Evolutionary conservation across 2,113 vertebrate species (phyloP).

Genomic region (Nyctibius bracteatus): DNA sequence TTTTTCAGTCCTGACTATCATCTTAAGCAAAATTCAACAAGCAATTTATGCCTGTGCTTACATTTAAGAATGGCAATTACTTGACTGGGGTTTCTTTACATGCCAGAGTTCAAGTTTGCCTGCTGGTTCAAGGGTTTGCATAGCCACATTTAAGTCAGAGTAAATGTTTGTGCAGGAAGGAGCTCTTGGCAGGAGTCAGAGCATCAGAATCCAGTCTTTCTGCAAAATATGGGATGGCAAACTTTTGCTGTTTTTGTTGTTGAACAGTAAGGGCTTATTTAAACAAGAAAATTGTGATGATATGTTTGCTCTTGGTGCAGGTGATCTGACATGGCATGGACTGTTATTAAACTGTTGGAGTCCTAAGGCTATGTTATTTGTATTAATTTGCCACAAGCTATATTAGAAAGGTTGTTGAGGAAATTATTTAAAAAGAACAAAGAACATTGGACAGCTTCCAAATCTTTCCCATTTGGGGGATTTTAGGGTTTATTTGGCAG

Average conservation of each 20-base stretch:
- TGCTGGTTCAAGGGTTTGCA: not conserved
- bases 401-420: not conserved
- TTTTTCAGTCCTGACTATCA: not conserved
- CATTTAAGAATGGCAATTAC: not conserved
- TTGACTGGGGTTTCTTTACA: not conserved
- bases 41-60: not conserved
- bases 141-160: not conserved
- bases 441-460: not conserved
- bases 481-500: not conserved
- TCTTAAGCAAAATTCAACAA: not conserved
- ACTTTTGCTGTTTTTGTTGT: not conserved
- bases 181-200: not conserved
- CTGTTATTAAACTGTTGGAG: not conserved
- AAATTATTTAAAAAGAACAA: not conserved
- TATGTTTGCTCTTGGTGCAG: not conserved
- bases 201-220: not conserved
- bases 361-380: not conserved
- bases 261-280: not conserved
- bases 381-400: not conserved
- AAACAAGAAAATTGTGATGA: rapidly evolving
- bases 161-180: not conserved
- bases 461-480: not conserved
- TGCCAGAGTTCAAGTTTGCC: not conserved
- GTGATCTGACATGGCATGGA: not conserved
- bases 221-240: not conserved